phyloP scores from a whole-genome alignment of 1,140 invertebrate species.

The Neelides sp. region DNA sequence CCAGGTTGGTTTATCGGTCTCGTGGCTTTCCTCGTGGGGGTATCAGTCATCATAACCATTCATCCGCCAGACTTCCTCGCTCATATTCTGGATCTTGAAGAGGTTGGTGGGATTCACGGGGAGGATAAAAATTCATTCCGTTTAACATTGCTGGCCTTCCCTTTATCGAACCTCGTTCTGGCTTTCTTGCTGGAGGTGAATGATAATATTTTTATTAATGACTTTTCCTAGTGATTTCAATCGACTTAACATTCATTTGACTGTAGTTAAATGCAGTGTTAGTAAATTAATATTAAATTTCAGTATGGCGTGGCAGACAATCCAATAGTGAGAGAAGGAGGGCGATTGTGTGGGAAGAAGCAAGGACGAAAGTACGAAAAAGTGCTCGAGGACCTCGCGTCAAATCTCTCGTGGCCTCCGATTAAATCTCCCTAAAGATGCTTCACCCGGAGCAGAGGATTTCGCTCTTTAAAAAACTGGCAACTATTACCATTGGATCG shows the following conservation, averaged over 20 bases:
- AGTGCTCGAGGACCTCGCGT: no score
- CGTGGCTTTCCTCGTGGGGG: conserved; percentile 29
- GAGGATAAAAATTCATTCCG: conserved; percentile 12
- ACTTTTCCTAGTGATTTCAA: no score
- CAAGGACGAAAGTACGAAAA: not conserved
- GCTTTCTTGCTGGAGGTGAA: conserved; percentile 19
- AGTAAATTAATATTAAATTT: not conserved
- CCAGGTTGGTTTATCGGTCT: not conserved
- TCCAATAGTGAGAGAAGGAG: not conserved
- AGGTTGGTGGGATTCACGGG: conserved; percentile 10
- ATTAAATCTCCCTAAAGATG: no score
- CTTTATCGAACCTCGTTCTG: conserved; percentile 14
- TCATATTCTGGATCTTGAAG: not conserved
- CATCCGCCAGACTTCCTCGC: not conserved
- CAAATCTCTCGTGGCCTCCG: no score
- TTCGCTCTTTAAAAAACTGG: no score
- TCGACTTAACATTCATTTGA: no score
- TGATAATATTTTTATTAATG: not conserved
- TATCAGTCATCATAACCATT: conserved; percentile 31
- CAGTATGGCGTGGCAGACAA: not conserved
- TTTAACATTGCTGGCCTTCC: conserved; percentile 14
- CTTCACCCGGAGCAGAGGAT: no score
- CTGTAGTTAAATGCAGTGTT: not conserved
- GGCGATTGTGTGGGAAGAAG: not conserved
- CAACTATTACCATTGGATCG: no score